phyloP scores from a whole-genome alignment of 2,113 vertebrate genomes.

The Vidua chalybeata region DNA sequence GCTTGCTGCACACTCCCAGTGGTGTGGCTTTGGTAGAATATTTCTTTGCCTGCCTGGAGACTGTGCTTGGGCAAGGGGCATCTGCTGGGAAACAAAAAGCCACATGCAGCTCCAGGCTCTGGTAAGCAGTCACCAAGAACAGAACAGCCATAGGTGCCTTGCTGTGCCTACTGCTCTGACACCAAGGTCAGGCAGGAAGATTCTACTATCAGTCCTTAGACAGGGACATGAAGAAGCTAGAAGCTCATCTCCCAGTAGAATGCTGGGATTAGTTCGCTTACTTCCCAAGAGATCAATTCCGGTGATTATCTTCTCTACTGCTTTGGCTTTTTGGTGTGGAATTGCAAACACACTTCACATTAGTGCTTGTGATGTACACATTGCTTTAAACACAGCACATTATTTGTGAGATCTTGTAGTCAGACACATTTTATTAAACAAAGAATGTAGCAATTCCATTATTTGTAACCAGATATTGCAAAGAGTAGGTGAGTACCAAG shows the following conservation, averaged over 20 bases:
- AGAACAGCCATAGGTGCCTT: background rate
- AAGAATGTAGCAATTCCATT: background rate
- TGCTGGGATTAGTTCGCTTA: background rate
- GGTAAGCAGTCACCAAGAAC: background rate
- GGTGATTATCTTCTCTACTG: background rate
- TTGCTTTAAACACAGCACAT: background rate
- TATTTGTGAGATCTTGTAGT: background rate
- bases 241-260: background rate
- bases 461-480: background rate
- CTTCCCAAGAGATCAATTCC: background rate
- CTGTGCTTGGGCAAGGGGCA: background rate
- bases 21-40: background rate
- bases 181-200: background rate
- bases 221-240: background rate
- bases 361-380: background rate
- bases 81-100: background rate
- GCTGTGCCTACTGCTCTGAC: background rate
- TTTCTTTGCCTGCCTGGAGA: background rate
- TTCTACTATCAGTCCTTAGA: background rate
- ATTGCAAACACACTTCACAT: background rate
- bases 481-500: background rate
- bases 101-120: accelerated
- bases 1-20: background rate
- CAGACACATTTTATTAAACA: background rate
- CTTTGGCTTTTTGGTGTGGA: background rate